Evolutionary conservation across 2,113 vertebrate species (phyloP).

Genomic region (Chlorodrepanis virens): DNA sequence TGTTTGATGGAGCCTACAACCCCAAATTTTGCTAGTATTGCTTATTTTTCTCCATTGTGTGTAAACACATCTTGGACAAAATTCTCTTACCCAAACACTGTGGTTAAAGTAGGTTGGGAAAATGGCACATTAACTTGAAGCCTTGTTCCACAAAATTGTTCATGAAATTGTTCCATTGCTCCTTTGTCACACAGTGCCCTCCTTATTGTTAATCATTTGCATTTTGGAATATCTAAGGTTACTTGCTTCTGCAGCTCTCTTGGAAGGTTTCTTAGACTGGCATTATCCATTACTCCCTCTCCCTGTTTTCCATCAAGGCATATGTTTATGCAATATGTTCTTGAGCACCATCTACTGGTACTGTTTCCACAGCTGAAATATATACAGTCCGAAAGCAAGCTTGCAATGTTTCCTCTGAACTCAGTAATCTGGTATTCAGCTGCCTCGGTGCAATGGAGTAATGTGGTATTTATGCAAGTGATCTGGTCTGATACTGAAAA

Average conservation of each 20-base stretch:
- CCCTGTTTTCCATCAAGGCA: neutral
- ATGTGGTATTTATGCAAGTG: neutral
- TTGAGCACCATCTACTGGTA: conserved; percentile 62
- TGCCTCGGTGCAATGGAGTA: neutral
- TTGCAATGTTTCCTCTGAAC: neutral
- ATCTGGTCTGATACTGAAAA: neutral
- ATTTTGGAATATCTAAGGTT: neutral
- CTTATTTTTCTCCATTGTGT: neutral
- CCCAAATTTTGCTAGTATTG: neutral
- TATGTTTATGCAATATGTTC: conserved; percentile 10
- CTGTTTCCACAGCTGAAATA: neutral
- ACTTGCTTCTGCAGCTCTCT: neutral
- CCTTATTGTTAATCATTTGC: neutral
- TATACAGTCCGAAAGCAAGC: neutral
- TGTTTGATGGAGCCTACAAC: neutral
- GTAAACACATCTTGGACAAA: neutral
- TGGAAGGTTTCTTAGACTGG: neutral
- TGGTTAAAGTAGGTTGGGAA: neutral
- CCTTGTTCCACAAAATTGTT: neutral
- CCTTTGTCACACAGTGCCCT: neutral
- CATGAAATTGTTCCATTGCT: too few species aligned
- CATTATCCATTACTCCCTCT: neutral
- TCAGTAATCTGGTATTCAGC: neutral
- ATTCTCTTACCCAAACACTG: neutral
- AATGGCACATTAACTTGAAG: neutral